phyloP scores from a whole-genome alignment of 2,113 vertebrate genomes.

The Microcebus lehilahytsara region DNA sequence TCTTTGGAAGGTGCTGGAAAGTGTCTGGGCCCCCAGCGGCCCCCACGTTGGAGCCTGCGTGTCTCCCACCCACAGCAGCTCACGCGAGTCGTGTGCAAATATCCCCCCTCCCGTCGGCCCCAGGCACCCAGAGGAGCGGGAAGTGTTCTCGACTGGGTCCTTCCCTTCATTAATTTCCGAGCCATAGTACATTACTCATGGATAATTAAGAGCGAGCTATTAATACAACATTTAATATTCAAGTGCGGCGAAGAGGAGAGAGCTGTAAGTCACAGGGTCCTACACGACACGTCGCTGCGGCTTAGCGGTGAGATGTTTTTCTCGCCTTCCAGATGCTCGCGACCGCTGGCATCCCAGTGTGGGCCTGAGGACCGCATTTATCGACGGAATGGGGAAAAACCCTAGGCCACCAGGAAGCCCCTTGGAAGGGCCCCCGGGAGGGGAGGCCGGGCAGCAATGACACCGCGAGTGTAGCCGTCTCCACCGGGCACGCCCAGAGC shows the following conservation, averaged over 20 bases:
- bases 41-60: not conserved
- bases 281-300: slow-evolving; percentile 72
- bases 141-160: slow-evolving; percentile 78
- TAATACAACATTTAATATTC: slow-evolving; percentile 89
- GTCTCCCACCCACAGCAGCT: not conserved
- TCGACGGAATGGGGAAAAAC: slow-evolving; percentile 71
- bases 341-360: slow-evolving; percentile 57
- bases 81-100: slow-evolving; percentile 68
- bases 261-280: slow-evolving; percentile 82
- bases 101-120: slow-evolving; percentile 13
- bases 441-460: not conserved
- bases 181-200: slow-evolving; percentile 88
- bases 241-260: slow-evolving; percentile 85
- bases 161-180: slow-evolving; percentile 87
- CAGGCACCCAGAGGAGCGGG: slow-evolving; percentile 65
- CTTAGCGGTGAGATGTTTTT: slow-evolving; percentile 57
- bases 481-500: slow-evolving; percentile 35
- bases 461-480: not conserved
- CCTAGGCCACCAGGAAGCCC: slow-evolving; percentile 72
- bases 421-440: slow-evolving; percentile 60
- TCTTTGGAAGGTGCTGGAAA: not conserved
- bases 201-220: slow-evolving; percentile 89
- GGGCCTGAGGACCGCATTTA: slow-evolving; percentile 74
- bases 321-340: slow-evolving; percentile 58
- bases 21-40: not conserved